Evolutionary conservation across 2,888 invertebrate species (phyloP), one percentile per base, ranked within the genome.

Genomic region (Tetramorium bicarinatum): DNA sequence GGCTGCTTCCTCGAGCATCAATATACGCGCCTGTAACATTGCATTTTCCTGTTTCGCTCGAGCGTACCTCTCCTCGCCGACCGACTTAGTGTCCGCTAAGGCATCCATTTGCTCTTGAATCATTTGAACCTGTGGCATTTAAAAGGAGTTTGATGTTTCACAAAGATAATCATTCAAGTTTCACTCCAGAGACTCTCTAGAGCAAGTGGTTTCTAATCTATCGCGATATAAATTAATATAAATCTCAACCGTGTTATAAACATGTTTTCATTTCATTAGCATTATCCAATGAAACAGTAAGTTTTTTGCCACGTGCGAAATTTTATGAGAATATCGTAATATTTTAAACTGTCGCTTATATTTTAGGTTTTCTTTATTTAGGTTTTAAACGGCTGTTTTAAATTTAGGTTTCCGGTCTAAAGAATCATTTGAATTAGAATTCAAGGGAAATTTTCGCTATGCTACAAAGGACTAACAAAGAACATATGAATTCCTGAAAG

Each of bases 31-130:
- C 94, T 98, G 98, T 59, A 99, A 96, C 82, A 98, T 97, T 2
- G 98, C 98, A 96, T 99, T 99, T 95, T 99, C 99, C 83, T 99
- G 97, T 95, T 99, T 99, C 82, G 97, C 98, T 92, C 98, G 96
- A 80, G 97, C 97, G 95, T 99, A 99, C 89, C 98, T 96, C 95
- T 98, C 98, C 94, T 99, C 98, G 11, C 97, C 97, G 82, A 97
- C 97, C 92, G 97, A 97, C 93, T 98, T 98, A 74, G 97, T 98
- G 95, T 99, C 98, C 71, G 97, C 98, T 92, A 99, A 96, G 84
- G 97, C 97, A 87, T 97, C 97, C 95, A 99, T 97, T 96, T 99
- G 98, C 94, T 98, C 98, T 95, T 99, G 99, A 87, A 99, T 96
- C 93, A 98, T 96, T 96, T 98, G 98, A 94, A 99, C 97, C 99